A percentile compares a stretch with the other conserved stretches of the same genome.
Conservation (phyloP, 2,888 invertebrate species). For the Smittia sp. region DNA sequence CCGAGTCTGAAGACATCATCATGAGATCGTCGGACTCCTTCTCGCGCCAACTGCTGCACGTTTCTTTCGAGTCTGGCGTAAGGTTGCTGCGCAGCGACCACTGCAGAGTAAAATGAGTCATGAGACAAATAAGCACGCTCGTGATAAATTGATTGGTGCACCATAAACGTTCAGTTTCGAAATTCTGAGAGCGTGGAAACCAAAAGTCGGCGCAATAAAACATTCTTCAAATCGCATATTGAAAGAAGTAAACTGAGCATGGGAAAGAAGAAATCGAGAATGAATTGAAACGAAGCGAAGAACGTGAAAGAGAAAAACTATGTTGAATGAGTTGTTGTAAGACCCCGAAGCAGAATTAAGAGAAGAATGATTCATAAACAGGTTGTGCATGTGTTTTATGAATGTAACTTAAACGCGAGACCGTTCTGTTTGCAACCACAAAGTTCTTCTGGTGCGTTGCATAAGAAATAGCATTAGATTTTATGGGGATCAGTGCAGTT, state of each 20-base stretch:
- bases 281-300: constrained; percentile 6
- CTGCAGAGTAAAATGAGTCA: constrained; percentile 45
- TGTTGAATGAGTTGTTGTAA: constrained; percentile 13
- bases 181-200: constrained; percentile 12
- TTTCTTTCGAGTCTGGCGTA: constrained; percentile 47
- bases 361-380: constrained; percentile 38
- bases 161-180: background rate
- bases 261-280: constrained; percentile 16
- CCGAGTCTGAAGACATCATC: constrained; percentile 46
- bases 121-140: background rate
- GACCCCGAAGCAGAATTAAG: background rate
- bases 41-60: constrained; percentile 45
- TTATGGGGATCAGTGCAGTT: too few species aligned
- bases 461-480: too few species aligned
- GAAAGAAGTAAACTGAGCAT: background rate
- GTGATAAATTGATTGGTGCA: background rate
- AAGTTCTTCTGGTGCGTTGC: too few species aligned
- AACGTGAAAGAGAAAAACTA: background rate
- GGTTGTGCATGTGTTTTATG: constrained; percentile 27
- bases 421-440: background rate
- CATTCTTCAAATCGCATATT: constrained; percentile 5
- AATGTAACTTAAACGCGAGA: background rate
- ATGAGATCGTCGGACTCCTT: constrained; percentile 43
- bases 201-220: background rate
- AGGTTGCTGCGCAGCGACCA: constrained; percentile 49